Conservation (phyloP, 2,888 invertebrate genomes). For the Apamea monoglypha region DNA sequence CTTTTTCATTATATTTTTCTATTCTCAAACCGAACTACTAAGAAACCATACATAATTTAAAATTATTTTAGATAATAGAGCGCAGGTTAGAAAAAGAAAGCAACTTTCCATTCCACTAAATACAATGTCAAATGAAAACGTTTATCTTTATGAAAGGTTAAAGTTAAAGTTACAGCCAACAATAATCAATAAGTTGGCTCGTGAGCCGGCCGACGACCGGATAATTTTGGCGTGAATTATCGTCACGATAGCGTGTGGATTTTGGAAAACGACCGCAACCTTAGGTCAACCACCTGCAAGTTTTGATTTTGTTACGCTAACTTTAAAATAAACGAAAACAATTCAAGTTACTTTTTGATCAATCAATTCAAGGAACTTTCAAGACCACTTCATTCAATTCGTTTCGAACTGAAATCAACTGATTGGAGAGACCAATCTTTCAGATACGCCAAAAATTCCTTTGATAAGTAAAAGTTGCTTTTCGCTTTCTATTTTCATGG, state of each 20-base stretch:
- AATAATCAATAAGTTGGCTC: constrained; percentile 66
- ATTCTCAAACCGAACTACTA: background rate
- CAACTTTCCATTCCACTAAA: constrained; percentile 30
- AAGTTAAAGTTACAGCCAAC: constrained; percentile 59
- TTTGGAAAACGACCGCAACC: constrained; percentile 73
- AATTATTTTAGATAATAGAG: constrained; percentile 27
- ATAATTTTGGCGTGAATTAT: constrained; percentile 83
- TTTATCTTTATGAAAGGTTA: constrained; percentile 62
- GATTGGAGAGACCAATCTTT: constrained; percentile 45
- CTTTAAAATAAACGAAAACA: constrained; percentile 49
- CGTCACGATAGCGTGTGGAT: constrained; percentile 80
- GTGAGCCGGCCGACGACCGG: constrained; percentile 75
- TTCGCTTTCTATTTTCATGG: constrained; percentile 47
- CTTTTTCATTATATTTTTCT: background rate
- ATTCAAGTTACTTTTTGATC: constrained; percentile 41
- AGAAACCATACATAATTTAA: constrained; percentile 13
- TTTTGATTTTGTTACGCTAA: constrained; percentile 53
- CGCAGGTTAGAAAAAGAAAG: constrained; percentile 25
- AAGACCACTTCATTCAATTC: constrained; percentile 33
- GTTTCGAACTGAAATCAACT: constrained; percentile 39
- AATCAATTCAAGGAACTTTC: constrained; percentile 23
- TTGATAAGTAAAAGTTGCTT: constrained; percentile 37
- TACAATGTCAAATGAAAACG: constrained; percentile 37
- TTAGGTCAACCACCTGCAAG: constrained; percentile 73
- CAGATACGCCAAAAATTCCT: constrained; percentile 35